These are phyloP conservation scores for Eristalis pertinax DNA, from an alignment of 2,888 invertebrate species.

Conservation along the genomic window DNA sequence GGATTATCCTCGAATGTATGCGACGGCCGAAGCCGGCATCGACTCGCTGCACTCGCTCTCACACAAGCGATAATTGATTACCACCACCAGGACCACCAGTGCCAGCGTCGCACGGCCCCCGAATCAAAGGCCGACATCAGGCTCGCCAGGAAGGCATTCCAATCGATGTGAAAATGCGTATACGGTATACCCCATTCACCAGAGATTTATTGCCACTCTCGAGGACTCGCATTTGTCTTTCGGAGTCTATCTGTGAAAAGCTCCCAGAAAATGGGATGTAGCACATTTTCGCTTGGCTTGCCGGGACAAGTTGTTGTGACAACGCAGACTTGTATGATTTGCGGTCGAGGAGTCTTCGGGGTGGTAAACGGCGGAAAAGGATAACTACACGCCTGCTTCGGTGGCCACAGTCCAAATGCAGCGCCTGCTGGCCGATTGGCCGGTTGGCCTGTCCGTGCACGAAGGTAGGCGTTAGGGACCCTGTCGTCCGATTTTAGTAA, in stretches of 20 bases:
- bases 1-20: constrained; percentile 63
- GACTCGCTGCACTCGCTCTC: constrained; percentile 62
- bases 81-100: constrained; percentile 7
- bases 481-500: constrained; percentile 31
- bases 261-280: constrained; percentile 55
- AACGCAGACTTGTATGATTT: constrained; percentile 65
- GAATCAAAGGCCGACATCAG: constrained; percentile 37
- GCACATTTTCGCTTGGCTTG: constrained; percentile 64
- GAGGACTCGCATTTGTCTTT: constrained; percentile 65
- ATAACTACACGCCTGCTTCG: constrained; percentile 9
- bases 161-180: constrained; percentile 64
- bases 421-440: constrained; percentile 12
- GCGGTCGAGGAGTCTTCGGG: constrained; percentile 40
- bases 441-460: not conserved
- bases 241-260: constrained; percentile 47
- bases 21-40: constrained; percentile 35
- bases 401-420: constrained; percentile 21
- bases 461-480: constrained; percentile 20
- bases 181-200: constrained; percentile 22
- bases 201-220: constrained; percentile 68
- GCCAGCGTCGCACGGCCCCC: constrained; percentile 24
- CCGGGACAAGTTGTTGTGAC: constrained; percentile 66
- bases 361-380: constrained; percentile 8
- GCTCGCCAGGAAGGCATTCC: constrained; percentile 48
- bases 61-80: constrained; percentile 66